Base-by-base conservation (phyloP, 2,888 invertebrate genomes). In the Himalopsyche japonica region DNA sequence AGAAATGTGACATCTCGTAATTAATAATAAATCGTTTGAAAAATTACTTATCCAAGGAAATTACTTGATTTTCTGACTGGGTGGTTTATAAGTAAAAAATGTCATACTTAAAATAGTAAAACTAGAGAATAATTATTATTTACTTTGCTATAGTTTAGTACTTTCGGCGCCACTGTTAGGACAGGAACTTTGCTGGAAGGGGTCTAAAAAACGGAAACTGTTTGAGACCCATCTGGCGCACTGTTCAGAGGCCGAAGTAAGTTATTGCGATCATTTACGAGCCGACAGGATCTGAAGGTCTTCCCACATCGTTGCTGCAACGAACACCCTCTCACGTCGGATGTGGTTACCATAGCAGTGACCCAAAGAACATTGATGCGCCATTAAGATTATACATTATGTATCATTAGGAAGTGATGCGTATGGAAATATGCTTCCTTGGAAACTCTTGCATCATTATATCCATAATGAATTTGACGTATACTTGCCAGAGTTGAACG, bases 241-340 rank as follows among this genome's bases (percentile, higher is more conserved):
- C 32, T 43, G 76, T 83, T 83, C 83, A 49, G 80, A 76, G 80
- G 37, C 37, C 80, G 12, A 30, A 70, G 83, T 86, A 81, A 86
- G 85, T 85, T 86, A 85, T 86, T 80, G 85, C 57, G 83, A 85
- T 86, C 85, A 85, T 86, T 86, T 86, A 82, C 85, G 85, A 85
- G 84, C 86, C 84, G 86, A 85, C 86, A 86, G 83, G 83, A 79
- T 80, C 80, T 70, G 70, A 70, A 80, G 34, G 47, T 48, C 79
- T 79, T 79, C 48, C 77, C 77, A 43, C 37, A 77, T 34, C 77
- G 77, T 34, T 37, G 37, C 77, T 43, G 77, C 77, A 43, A 32
- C 77, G 34, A 37, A 77, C 37, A 34, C 37, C 34, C 77, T 37
- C 43, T 43, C 20, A 77, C 30, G 34, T 77, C 77, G 37, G 70